These are phyloP conservation scores for Atta colombica DNA, from an alignment of 1,140 invertebrate genomes.

Conservation along the genomic window DNA sequence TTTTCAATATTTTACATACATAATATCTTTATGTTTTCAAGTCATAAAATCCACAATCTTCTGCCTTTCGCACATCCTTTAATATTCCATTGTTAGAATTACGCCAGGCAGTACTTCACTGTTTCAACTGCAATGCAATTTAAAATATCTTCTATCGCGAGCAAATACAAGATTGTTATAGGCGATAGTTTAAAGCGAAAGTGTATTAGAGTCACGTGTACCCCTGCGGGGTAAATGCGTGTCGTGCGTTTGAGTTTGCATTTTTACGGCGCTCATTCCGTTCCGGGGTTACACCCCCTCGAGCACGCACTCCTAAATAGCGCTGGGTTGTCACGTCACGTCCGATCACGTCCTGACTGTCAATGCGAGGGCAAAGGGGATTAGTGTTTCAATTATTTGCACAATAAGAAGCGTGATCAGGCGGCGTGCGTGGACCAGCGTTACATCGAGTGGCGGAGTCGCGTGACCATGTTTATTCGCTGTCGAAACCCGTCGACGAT, in stretches of 20 bases:
- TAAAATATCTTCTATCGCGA: background rate
- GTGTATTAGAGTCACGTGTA: slow-evolving; percentile 84
- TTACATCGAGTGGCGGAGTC: slow-evolving; percentile 81
- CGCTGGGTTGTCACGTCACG: slow-evolving; percentile 5
- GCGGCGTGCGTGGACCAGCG: slow-evolving; percentile 57
- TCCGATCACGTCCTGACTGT: slow-evolving; percentile 81
- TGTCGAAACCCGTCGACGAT: slow-evolving; percentile 65
- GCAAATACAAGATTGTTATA: slow-evolving; percentile 54
- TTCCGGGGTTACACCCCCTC: slow-evolving; percentile 81
- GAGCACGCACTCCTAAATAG: slow-evolving; percentile 68
- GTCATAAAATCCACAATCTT: background rate
- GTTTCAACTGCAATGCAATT: slow-evolving; percentile 7
- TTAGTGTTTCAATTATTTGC: slow-evolving; percentile 87
- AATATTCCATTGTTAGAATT: background rate
- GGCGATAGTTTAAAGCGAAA: slow-evolving; percentile 31
- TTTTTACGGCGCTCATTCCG: slow-evolving; percentile 74
- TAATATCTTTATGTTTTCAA: background rate
- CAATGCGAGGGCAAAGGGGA: slow-evolving; percentile 79
- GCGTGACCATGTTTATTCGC: slow-evolving; percentile 83
- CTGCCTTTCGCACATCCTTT: background rate
- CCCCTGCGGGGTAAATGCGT: slow-evolving; percentile 70
- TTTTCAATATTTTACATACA: background rate
- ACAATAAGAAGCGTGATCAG: slow-evolving; percentile 77
- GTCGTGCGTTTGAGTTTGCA: slow-evolving; percentile 75
- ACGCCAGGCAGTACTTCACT: too few relatives aligned